A percentile compares a stretch with the other conserved stretches of the same genome.
Evolutionary conservation across 2,113 vertebrate species (phyloP).

Genomic region (Chionodraco myersi): DNA sequence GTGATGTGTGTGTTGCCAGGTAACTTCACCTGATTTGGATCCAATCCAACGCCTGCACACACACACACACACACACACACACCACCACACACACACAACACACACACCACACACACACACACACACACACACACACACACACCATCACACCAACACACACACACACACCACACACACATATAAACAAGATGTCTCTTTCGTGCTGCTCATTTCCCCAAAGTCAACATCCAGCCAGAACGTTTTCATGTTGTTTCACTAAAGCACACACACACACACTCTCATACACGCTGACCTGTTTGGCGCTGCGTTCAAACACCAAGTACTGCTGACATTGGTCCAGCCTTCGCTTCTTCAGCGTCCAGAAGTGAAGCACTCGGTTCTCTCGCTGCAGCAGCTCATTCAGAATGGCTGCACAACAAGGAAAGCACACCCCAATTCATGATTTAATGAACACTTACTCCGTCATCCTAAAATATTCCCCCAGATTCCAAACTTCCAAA

Average conservation of each 20-base stretch:
- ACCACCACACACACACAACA: too few relatives aligned
- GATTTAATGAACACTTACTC: not conserved
- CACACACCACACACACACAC: too few relatives aligned
- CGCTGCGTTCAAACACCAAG: conserved; percentile 94
- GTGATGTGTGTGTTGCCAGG: conserved; percentile 91
- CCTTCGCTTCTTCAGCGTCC: conserved; percentile 95
- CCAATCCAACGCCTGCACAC: conserved; percentile 92
- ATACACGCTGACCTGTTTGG: conserved; percentile 89
- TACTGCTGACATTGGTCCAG: conserved; percentile 98
- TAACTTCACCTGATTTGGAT: conserved; percentile 97
- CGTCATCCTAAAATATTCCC: not conserved
- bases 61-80: conserved; percentile 23
- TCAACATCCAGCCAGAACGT: not conserved
- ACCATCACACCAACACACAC: too few relatives aligned
- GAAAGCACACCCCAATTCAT: conserved; percentile 1
- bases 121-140: too few relatives aligned
- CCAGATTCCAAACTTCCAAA: not conserved
- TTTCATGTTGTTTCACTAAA: not conserved
- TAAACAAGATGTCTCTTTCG: too few relatives aligned
- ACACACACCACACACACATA: too few relatives aligned
- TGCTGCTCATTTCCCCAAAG: too few relatives aligned
- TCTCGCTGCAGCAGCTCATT: conserved; percentile 96
- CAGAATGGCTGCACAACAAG: conserved; percentile 87
- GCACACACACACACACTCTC: conserved; percentile 12
- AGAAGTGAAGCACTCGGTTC: conserved; percentile 96